These are phyloP conservation scores for Siniperca scherzeri DNA, from an alignment of 2,797 vertebrate genomes.

Conservation along the genomic window DNA sequence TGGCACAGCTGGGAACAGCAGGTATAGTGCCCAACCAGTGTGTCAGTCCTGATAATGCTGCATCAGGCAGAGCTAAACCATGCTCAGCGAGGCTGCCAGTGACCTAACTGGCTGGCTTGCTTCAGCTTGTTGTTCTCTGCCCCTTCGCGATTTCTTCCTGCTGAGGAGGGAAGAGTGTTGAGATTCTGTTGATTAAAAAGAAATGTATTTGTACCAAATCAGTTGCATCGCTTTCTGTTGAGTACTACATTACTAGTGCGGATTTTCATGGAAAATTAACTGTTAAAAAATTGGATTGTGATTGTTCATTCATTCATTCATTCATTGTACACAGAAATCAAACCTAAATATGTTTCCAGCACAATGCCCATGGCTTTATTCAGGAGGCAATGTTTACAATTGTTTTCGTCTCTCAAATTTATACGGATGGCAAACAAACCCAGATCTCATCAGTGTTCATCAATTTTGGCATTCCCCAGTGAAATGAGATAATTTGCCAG, in stretches of 20 bases:
- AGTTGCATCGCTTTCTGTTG: not conserved
- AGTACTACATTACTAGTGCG: not conserved
- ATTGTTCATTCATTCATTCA: slow-evolving; percentile 19
- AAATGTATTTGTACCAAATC: slow-evolving; percentile 10
- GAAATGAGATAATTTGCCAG: slow-evolving; percentile 27
- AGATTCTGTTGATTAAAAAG: slow-evolving; percentile 44
- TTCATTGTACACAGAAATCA: not conserved
- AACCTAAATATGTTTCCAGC: slow-evolving; percentile 4
- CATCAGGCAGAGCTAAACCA: slow-evolving; percentile 59
- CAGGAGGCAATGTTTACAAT: slow-evolving; percentile 18
- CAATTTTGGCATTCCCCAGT: slow-evolving; percentile 15
- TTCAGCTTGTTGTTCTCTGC: slow-evolving; percentile 47
- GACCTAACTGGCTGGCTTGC: slow-evolving; percentile 50
- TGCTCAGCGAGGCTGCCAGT: slow-evolving; percentile 56
- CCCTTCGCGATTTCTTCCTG: slow-evolving; percentile 26
- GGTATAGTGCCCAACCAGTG: slow-evolving; percentile 58
- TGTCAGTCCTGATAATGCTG: slow-evolving; percentile 69
- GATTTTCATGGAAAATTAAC: not conserved
- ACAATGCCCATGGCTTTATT: not conserved
- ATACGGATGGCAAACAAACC: slow-evolving; percentile 26
- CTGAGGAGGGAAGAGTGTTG: slow-evolving; percentile 25
- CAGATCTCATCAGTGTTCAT: slow-evolving; percentile 34
- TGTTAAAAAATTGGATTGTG: slow-evolving; percentile 2
- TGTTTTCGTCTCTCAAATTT: slow-evolving; percentile 20
- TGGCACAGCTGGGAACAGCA: slow-evolving; percentile 64